Evolutionary conservation across 2,888 invertebrate genomes (phyloP).

Genomic region (Xestia xanthographa): DNA sequence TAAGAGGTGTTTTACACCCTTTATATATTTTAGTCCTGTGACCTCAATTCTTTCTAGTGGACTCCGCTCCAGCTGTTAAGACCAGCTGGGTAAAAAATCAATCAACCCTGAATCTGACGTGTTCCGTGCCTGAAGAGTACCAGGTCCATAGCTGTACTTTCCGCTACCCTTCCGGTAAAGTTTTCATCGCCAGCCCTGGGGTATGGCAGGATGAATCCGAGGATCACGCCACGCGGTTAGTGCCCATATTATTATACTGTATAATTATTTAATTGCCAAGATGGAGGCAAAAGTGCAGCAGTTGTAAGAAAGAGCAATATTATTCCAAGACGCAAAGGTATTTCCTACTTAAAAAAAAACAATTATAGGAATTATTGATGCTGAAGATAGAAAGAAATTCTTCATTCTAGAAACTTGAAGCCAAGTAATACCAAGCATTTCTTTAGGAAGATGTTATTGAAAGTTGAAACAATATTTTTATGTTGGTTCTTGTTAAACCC

Average conservation of each 20-base stretch:
- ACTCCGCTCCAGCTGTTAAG: slow-evolving; percentile 68
- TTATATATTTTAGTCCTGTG: not conserved
- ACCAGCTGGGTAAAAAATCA: slow-evolving; percentile 68
- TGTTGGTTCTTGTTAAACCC: too few relatives aligned
- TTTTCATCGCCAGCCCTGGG: slow-evolving; percentile 76
- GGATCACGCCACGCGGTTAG: slow-evolving; percentile 70
- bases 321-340: not conserved
- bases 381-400: not conserved
- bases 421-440: not conserved
- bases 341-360: not conserved
- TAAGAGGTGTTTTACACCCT: too few relatives aligned
- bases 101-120: slow-evolving; percentile 73
- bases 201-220: slow-evolving; percentile 76
- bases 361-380: not conserved
- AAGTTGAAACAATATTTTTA: not conserved
- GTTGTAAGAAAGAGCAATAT: not conserved
- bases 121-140: slow-evolving; percentile 71
- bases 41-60: slow-evolving; percentile 63
- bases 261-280: not conserved
- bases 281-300: not conserved
- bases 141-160: slow-evolving; percentile 78
- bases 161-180: slow-evolving; percentile 75
- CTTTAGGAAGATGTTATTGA: not conserved
- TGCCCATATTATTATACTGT: not conserved
- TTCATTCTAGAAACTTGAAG: not conserved